phyloP scores from a whole-genome alignment of 2,888 invertebrate genomes.

The Xanthia togata region DNA sequence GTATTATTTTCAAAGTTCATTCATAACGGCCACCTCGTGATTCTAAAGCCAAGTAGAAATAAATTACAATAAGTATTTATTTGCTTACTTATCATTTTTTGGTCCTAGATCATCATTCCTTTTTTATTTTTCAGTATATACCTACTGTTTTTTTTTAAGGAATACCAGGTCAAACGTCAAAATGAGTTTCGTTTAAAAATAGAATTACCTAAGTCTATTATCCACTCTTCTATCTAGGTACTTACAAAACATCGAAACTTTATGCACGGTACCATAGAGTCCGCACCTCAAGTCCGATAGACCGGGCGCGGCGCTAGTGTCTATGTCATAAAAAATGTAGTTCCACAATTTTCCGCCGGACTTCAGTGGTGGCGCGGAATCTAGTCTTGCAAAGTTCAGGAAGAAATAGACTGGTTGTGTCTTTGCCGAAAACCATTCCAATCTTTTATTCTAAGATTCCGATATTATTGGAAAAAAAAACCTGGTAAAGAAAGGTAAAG shows the following conservation, averaged over 20 bases:
- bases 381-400: background rate
- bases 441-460: too few relatives aligned
- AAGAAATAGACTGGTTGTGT: background rate
- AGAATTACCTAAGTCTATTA: too few relatives aligned
- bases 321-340: too few relatives aligned
- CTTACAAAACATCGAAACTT: background rate
- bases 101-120: background rate
- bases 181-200: too few relatives aligned
- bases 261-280: background rate
- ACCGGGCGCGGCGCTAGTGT: too few relatives aligned
- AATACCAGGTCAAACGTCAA: background rate
- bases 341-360: too few relatives aligned
- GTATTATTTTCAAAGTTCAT: slow-evolving; percentile 1
- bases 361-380: too few relatives aligned
- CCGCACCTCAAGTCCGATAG: too few relatives aligned
- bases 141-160: too few relatives aligned
- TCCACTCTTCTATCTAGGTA: background rate
- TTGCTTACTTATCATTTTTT: background rate
- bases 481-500: too few relatives aligned
- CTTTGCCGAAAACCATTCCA: background rate
- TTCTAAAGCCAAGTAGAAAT: background rate
- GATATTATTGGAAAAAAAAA: too few relatives aligned
- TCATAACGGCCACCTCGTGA: background rate
- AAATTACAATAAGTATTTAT: background rate
- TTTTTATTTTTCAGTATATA: background rate